These are phyloP conservation scores for Lasius platythorax DNA, from an alignment of 2,888 invertebrate species.

Conservation along the genomic window DNA sequence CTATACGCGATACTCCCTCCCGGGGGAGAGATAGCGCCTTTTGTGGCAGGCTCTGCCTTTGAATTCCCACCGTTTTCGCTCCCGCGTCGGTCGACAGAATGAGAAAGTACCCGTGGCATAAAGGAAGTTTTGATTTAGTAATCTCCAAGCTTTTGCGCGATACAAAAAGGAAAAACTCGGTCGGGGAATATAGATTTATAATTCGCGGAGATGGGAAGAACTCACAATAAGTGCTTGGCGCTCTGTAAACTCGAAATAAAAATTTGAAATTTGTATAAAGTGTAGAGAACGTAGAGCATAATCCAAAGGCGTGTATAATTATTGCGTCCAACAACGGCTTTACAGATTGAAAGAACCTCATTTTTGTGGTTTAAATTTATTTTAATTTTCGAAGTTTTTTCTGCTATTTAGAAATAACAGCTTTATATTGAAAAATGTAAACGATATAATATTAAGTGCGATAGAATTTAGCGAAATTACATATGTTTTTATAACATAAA, in stretches of 20 bases:
- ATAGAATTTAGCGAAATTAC: conserved; percentile 6
- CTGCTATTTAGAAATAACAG: not conserved
- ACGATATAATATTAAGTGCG: not conserved
- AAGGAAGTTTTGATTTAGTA: conserved; percentile 29
- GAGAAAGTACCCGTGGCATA: not conserved
- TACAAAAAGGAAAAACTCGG: not conserved
- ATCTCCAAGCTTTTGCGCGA: conserved; percentile 10
- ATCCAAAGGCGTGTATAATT: not conserved
- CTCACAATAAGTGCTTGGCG: not conserved
- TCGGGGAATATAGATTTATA: not conserved
- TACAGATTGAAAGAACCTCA: not conserved
- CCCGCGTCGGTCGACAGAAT: conserved; percentile 9
- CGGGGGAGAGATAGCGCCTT: not conserved
- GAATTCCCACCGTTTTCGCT: conserved; percentile 14
- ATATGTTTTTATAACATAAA: not conserved
- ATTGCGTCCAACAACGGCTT: not conserved
- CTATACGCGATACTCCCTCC: conserved; percentile 59
- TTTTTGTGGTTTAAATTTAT: not conserved
- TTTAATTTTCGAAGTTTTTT: not conserved
- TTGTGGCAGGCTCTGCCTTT: conserved; percentile 34
- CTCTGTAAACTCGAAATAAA: not conserved
- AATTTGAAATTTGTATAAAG: not conserved
- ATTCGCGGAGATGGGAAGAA: not conserved
- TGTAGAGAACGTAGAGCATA: not conserved
- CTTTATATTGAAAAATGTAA: conserved; percentile 4